phyloP scores from a whole-genome alignment of 2,113 vertebrate species.

The Tyrannus savana region DNA sequence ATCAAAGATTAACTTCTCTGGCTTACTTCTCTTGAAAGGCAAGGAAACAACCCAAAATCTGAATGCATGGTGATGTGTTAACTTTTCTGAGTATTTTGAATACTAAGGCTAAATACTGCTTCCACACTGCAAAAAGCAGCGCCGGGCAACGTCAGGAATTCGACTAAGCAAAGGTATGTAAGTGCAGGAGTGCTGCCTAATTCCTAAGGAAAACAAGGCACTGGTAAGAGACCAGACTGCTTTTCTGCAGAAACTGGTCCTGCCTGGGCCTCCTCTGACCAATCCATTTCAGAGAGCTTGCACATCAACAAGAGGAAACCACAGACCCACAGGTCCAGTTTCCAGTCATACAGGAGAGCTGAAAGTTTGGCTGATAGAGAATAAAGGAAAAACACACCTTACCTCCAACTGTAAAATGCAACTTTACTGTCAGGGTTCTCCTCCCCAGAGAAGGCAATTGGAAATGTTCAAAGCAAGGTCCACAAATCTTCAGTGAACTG shows the following conservation, averaged over 20 bases:
- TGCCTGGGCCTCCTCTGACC: not conserved
- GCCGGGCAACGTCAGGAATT: accelerated
- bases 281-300: not conserved
- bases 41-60: not conserved
- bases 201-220: not conserved
- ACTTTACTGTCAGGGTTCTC: not conserved
- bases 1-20: not conserved
- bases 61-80: not conserved
- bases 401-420: not conserved
- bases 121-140: not conserved
- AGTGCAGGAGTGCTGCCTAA: not conserved
- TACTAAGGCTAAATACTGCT: not conserved
- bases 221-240: not conserved
- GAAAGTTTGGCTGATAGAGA: not conserved
- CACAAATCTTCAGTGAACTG: not conserved
- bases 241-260: not conserved
- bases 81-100: not conserved
- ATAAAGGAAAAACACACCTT: not conserved
- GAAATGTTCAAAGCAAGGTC: not conserved
- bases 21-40: not conserved
- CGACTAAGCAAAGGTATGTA: not conserved
- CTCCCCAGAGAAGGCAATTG: not conserved
- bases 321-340: not conserved
- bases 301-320: not conserved
- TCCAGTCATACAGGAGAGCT: not conserved